A percentile compares a stretch with the other conserved stretches of the same genome.
Evolutionary conservation across 1,140 invertebrate genomes (phyloP).

Genomic region (Sitodiplosis mosellana): DNA sequence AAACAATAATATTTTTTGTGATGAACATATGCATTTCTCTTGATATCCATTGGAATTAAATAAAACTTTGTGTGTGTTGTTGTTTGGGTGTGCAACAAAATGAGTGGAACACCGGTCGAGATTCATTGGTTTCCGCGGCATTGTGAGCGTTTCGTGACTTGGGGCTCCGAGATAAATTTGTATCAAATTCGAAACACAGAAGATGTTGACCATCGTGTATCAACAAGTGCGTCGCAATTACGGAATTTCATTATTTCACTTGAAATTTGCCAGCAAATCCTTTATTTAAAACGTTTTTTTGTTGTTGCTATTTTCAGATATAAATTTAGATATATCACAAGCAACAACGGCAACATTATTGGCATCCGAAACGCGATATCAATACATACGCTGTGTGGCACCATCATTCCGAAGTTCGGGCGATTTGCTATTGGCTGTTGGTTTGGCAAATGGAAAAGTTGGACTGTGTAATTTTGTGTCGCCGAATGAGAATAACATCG

Average conservation of each 20-base stretch:
- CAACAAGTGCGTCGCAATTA: background rate
- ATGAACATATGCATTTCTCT: no score
- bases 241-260: no score
- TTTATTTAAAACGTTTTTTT: no score
- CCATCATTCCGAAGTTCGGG: slow-evolving; percentile 29
- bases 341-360: slow-evolving; percentile 17
- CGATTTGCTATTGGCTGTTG: slow-evolving; percentile 56
- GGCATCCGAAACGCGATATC: slow-evolving; percentile 19
- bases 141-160: slow-evolving; percentile 63
- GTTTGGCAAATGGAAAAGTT: slow-evolving; percentile 71
- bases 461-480: slow-evolving; percentile 60
- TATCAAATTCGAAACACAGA: slow-evolving; percentile 41
- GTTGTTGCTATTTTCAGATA: background rate
- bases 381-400: slow-evolving; percentile 21
- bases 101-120: slow-evolving; percentile 40
- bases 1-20: no score
- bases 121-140: slow-evolving; percentile 63
- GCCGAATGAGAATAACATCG: slow-evolving; percentile 25
- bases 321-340: background rate
- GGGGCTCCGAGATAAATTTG: slow-evolving; percentile 67
- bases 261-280: no score
- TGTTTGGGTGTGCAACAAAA: slow-evolving; percentile 9
- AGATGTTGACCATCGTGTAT: slow-evolving; percentile 6
- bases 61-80: background rate
- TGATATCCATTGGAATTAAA: background rate